Percentiles rank a stretch among this genome's conserved stretches.
Evolutionary conservation across 2,888 invertebrate species (phyloP).

Genomic region (Cremastobaeus sp.): DNA sequence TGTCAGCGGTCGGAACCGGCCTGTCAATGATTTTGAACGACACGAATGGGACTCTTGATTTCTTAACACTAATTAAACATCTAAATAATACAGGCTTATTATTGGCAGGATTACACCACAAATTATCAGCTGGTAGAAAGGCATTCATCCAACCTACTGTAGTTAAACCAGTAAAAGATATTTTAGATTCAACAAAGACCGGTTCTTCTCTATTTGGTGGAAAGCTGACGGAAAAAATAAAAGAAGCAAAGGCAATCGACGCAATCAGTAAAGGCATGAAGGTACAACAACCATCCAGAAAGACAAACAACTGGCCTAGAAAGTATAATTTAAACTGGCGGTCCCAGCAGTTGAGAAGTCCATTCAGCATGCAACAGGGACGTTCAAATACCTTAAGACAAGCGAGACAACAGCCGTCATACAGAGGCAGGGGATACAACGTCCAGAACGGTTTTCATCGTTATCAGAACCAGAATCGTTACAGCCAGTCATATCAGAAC

Average conservation of each 20-base stretch:
- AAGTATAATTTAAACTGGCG: background rate
- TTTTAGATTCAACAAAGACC: background rate
- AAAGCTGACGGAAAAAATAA: background rate
- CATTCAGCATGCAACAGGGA: background rate
- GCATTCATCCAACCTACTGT: background rate
- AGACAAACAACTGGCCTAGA: background rate
- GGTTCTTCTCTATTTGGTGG: background rate
- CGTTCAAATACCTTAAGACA: background rate
- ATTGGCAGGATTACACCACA: background rate
- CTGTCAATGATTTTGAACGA: background rate
- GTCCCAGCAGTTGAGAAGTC: conserved; percentile 1
- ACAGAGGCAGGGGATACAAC: background rate
- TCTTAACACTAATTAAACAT: background rate
- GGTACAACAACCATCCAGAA: background rate
- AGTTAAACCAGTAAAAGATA: background rate
- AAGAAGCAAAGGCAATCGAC: background rate
- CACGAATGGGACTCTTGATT: background rate
- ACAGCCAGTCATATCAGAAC: background rate
- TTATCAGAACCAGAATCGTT: background rate
- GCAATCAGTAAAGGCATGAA: background rate
- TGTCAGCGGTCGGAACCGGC: background rate
- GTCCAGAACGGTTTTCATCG: no score
- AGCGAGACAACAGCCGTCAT: background rate
- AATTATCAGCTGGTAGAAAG: background rate
- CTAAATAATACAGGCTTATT: background rate